Percentiles rank a stretch among this genome's conserved stretches.
Evolutionary conservation across 2,797 vertebrate genomes (phyloP).

Genomic region (Gymnothorax javanicus): DNA sequence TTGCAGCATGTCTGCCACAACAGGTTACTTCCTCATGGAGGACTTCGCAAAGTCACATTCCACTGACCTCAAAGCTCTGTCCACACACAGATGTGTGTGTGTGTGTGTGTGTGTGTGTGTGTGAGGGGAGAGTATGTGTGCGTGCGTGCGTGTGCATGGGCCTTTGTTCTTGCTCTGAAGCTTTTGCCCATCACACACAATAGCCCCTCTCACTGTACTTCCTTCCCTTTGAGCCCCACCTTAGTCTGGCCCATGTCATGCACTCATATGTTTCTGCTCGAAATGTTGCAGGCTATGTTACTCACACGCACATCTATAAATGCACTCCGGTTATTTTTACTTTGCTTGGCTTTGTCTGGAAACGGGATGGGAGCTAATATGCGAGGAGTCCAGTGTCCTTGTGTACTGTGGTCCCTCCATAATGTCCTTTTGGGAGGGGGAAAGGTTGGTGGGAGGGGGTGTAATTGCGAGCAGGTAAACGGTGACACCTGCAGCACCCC

Average conservation of each 20-base stretch:
- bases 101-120: background rate
- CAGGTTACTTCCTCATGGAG: too few relatives aligned
- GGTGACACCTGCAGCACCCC: background rate
- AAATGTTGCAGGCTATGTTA: background rate
- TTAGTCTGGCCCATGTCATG: background rate
- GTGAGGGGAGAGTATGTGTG: background rate
- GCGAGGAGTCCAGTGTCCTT: background rate
- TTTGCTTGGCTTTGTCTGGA: background rate
- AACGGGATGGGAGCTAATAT: background rate
- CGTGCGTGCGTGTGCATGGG: background rate
- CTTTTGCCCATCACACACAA: constrained; percentile 12
- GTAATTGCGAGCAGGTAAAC: background rate
- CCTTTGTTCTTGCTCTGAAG: background rate
- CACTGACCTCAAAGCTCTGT: background rate
- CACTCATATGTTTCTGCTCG: too few relatives aligned
- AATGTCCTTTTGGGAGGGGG: background rate
- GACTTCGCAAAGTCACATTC: background rate
- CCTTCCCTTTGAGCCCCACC: background rate
- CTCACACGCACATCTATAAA: background rate
- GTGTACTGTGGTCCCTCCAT: background rate
- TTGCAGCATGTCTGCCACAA: background rate
- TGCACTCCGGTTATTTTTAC: background rate
- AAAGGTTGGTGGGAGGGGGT: background rate
- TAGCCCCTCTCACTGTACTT: background rate
- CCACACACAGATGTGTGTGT: background rate